Evolutionary conservation across 2,797 vertebrate species (phyloP).

Genomic region (Allobates femoralis): DNA sequence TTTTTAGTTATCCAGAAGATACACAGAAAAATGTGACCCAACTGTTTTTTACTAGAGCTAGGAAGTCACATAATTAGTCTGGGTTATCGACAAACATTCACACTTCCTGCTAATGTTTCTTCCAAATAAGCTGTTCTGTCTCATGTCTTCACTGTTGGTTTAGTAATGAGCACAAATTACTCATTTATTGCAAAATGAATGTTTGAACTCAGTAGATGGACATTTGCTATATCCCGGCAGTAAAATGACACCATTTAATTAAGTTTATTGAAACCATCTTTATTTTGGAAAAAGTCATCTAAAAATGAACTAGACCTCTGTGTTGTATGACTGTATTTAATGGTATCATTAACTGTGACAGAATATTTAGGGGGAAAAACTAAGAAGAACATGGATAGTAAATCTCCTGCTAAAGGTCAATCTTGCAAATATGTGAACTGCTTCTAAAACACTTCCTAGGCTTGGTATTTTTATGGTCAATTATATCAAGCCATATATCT

Average conservation of each 20-base stretch:
- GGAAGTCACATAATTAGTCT: slow-evolving; percentile 75
- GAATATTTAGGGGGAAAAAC: neutral
- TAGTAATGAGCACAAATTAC: slow-evolving; percentile 25
- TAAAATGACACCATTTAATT: slow-evolving; percentile 3
- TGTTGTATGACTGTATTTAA: neutral
- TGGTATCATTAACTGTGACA: neutral
- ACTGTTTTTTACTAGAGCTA: slow-evolving; percentile 75
- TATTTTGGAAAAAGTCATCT: neutral
- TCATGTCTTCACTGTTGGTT: slow-evolving; percentile 65
- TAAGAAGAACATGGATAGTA: neutral
- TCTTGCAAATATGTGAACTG: neutral
- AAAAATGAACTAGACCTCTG: neutral
- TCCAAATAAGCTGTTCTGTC: slow-evolving; percentile 68
- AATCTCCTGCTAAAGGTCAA: neutral
- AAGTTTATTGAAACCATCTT: neutral
- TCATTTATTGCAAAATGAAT: slow-evolving; percentile 24
- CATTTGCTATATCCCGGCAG: neutral
- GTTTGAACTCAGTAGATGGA: neutral
- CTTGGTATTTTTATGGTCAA: no score
- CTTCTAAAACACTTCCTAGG: no score
- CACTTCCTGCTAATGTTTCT: slow-evolving; percentile 71
- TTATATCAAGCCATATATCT: no score
- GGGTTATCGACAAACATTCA: slow-evolving; percentile 75
- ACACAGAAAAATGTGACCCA: slow-evolving; percentile 75
- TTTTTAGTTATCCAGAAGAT: slow-evolving; percentile 78